phyloP scores from a whole-genome alignment of 2,113 vertebrate genomes.

The Cygnus atratus region DNA sequence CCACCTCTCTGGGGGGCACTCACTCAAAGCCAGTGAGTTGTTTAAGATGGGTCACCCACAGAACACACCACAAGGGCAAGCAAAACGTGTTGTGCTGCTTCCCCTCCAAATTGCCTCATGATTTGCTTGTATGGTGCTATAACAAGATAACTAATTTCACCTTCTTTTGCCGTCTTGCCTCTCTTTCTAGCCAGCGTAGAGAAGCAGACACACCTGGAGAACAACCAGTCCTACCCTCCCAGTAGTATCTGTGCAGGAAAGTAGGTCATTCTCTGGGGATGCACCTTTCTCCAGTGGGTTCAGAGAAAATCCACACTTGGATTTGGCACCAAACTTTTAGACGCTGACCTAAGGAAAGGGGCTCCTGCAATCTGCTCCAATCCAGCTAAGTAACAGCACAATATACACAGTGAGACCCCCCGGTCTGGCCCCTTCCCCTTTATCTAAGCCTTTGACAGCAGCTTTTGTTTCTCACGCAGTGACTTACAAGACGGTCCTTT shows the following conservation, averaged over 20 bases:
- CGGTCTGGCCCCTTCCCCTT: background rate
- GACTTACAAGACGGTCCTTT: constrained; percentile 71
- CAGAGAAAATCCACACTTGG: background rate
- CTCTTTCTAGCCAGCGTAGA: background rate
- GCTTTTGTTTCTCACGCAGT: background rate
- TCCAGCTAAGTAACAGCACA: background rate
- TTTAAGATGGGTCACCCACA: background rate
- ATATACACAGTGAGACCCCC: rapidly evolving
- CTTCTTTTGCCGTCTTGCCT: background rate
- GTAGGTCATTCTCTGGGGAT: background rate
- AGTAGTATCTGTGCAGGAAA: background rate
- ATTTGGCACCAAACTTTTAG: background rate
- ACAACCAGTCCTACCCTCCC: background rate
- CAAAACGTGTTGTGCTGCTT: background rate
- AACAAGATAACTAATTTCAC: background rate
- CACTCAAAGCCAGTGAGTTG: background rate
- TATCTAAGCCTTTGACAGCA: background rate
- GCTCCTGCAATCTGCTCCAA: background rate
- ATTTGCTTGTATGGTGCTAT: background rate
- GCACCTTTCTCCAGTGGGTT: background rate
- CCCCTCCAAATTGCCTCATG: background rate
- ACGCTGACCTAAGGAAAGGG: background rate
- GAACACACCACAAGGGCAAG: background rate
- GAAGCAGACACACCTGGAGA: background rate
- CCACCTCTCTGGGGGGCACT: background rate